A percentile compares a stretch with the other conserved stretches of the same genome.
phyloP scores from a whole-genome alignment of 2,888 invertebrate species.

The Microctonus brassicae region DNA sequence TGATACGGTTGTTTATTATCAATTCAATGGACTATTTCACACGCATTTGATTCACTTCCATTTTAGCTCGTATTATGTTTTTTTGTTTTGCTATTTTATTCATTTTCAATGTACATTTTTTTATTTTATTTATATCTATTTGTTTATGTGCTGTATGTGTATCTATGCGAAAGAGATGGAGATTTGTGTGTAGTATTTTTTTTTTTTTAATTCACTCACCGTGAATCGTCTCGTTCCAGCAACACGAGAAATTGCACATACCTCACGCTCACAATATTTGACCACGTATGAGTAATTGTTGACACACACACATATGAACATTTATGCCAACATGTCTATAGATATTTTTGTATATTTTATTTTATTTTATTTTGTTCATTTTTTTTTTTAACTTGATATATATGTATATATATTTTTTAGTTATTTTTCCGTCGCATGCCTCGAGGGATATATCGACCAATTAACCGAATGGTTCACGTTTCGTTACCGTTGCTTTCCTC shows the following conservation, averaged over 20 bases:
- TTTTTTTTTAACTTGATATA: constrained; percentile 16
- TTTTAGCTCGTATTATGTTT: constrained; percentile 9
- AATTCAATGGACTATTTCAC: constrained; percentile 46
- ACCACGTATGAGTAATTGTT: constrained; percentile 1
- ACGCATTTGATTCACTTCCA: constrained; percentile 5
- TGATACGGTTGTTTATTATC: constrained; percentile 48
- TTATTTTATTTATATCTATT: background rate
- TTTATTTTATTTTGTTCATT: constrained; percentile 15
- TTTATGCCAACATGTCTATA: background rate
- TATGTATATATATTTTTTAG: constrained; percentile 32
- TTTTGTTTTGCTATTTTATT: constrained; percentile 17
- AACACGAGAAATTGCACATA: constrained; percentile 7
- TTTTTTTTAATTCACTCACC: constrained; percentile 25
- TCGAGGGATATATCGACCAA: constrained; percentile 46
- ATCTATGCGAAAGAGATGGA: background rate
- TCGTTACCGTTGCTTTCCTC: constrained; percentile 24
- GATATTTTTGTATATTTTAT: constrained; percentile 26
- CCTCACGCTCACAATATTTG: background rate
- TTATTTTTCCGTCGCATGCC: constrained; percentile 34
- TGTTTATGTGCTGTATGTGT: background rate
- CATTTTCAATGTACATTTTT: background rate
- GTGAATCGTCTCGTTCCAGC: background rate
- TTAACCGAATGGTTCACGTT: constrained; percentile 46
- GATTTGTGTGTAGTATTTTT: constrained; percentile 33
- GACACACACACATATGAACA: background rate